Evolutionary conservation across 2,797 vertebrate genomes (phyloP).

Genomic region (Halcyon chelicuti): DNA sequence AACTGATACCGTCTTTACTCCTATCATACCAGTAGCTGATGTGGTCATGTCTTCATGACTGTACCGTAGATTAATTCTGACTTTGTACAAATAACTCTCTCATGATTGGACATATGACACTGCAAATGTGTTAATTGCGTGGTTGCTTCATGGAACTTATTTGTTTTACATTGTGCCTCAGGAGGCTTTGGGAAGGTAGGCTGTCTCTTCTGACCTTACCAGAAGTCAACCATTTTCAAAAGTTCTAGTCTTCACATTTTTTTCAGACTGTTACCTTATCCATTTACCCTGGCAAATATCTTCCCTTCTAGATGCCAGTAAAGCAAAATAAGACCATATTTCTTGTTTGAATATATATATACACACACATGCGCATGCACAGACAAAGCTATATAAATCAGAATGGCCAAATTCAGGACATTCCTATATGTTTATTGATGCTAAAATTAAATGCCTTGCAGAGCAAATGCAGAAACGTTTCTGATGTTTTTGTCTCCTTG

Average conservation of each 20-base stretch:
- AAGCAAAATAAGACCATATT: not conserved
- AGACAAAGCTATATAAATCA: not conserved
- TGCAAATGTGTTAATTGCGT: not conserved
- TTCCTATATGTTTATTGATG: not conserved
- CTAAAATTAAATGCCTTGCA: not conserved
- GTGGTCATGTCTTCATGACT: not conserved
- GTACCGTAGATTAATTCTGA: not conserved
- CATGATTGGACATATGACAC: not conserved
- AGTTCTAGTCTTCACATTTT: not conserved
- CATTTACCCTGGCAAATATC: not conserved
- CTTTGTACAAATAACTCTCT: not conserved
- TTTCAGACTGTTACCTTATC: not conserved
- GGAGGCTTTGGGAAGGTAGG: not conserved
- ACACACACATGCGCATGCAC: accelerated
- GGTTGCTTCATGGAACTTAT: not conserved
- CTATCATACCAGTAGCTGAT: not conserved
- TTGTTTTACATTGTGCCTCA: not conserved
- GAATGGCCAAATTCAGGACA: not conserved
- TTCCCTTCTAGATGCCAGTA: not conserved
- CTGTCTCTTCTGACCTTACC: not conserved
- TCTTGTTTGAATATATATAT: not conserved
- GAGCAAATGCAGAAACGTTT: not conserved
- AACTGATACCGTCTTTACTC: not conserved
- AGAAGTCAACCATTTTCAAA: not conserved
- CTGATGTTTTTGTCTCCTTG: not conserved